Conservation (phyloP, 2,888 invertebrate species). For the Diaprepes abbreviatus region DNA sequence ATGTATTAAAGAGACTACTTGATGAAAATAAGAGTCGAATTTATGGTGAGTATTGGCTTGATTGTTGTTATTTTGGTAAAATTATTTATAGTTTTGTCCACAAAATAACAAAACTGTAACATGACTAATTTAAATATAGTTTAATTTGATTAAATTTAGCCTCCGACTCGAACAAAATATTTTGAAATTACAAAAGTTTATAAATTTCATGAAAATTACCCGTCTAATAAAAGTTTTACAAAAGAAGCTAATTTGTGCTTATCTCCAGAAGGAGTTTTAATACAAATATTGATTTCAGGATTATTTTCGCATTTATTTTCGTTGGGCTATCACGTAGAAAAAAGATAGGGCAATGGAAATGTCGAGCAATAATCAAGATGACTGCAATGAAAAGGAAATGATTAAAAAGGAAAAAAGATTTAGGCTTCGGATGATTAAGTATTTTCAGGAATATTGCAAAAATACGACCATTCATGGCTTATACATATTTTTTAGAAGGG, state of each 20-base stretch:
- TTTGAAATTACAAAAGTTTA: no score
- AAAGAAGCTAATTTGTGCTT: not conserved
- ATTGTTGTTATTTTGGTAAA: no score
- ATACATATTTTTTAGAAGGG: not conserved
- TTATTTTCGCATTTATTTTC: slow-evolving; percentile 41
- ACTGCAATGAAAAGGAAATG: slow-evolving; percentile 33
- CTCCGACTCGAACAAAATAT: no score
- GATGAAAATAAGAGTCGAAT: no score
- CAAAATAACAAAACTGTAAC: no score
- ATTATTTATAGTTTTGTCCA: no score
- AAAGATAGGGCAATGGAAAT: slow-evolving; percentile 29
- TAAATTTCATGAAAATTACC: no score
- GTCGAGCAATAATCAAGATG: slow-evolving; percentile 42
- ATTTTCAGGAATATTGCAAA: slow-evolving; percentile 12
- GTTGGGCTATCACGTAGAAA: slow-evolving; percentile 20
- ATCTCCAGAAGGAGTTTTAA: not conserved
- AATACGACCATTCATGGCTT: slow-evolving; percentile 12
- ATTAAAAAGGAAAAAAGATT: slow-evolving; percentile 21
- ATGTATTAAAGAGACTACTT: no score
- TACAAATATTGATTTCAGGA: slow-evolving; percentile 26
- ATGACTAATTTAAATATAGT: no score
- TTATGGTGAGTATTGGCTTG: no score
- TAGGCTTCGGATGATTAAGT: slow-evolving; percentile 9
- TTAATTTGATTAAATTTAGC: no score
- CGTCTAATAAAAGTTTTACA: no score